These are phyloP conservation scores for Calosoma granatense DNA, from an alignment of 1,140 invertebrate genomes.

Conservation along the genomic window DNA sequence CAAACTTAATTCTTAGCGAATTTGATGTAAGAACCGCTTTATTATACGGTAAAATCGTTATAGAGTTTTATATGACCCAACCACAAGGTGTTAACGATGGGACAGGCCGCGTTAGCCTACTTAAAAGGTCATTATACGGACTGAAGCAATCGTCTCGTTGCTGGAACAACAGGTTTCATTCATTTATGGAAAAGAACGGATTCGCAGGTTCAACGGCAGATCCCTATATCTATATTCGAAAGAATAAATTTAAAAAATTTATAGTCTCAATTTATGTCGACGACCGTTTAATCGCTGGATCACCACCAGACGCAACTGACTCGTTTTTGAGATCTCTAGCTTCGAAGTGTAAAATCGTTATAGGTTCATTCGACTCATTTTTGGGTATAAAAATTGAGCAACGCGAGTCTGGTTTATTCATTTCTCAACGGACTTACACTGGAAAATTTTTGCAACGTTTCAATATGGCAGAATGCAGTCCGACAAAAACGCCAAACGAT, in stretches of 20 bases:
- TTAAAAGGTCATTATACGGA: slow-evolving; percentile 34
- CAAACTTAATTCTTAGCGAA: slow-evolving; percentile 29
- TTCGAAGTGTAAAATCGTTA: slow-evolving; percentile 17
- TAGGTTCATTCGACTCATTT: slow-evolving; percentile 19
- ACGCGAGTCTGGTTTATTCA: slow-evolving; percentile 16
- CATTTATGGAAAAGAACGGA: slow-evolving; percentile 16
- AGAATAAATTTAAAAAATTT: slow-evolving; percentile 18
- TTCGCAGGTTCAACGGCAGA: slow-evolving; percentile 19
- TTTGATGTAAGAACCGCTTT: slow-evolving; percentile 40
- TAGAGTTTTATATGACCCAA: slow-evolving; percentile 35
- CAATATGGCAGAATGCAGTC: slow-evolving; percentile 21
- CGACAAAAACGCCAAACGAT: slow-evolving; percentile 22
- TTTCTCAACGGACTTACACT: slow-evolving; percentile 21
- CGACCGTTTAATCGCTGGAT: slow-evolving; percentile 29
- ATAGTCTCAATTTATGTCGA: slow-evolving; percentile 36
- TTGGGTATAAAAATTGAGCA: slow-evolving; percentile 28
- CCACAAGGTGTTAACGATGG: slow-evolving; percentile 28
- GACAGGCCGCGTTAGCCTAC: slow-evolving; percentile 26
- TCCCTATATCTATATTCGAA: slow-evolving; percentile 21
- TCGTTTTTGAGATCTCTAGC: no score
- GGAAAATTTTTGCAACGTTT: slow-evolving; percentile 22
- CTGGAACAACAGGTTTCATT: slow-evolving; percentile 31
- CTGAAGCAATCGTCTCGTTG: slow-evolving; percentile 28
- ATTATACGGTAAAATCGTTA: slow-evolving; percentile 32
- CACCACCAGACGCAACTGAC: slow-evolving; percentile 16